Evolutionary conservation across 2,113 vertebrate species (phyloP).

Genomic region (Forbesichthys papilliferus): DNA sequence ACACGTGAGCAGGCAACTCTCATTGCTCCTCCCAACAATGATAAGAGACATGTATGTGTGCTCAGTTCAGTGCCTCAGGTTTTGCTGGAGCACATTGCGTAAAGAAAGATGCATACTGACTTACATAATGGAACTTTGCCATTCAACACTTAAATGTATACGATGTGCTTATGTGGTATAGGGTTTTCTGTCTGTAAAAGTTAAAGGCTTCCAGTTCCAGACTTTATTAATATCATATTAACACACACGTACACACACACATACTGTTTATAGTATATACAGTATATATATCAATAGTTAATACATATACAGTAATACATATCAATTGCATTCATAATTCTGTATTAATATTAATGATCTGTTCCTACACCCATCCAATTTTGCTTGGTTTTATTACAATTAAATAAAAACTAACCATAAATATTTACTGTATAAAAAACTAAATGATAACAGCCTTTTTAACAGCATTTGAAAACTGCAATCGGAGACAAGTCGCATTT

Average conservation of each 20-base stretch:
- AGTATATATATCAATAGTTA: too few species aligned
- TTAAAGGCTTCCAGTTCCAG: constrained; percentile 6
- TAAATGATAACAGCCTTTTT: too few species aligned
- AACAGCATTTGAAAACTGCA: too few species aligned
- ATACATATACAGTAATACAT: not conserved
- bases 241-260: too few species aligned
- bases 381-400: not conserved
- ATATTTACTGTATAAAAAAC: too few species aligned
- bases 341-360: not conserved
- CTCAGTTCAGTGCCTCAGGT: constrained; percentile 13
- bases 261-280: too few species aligned
- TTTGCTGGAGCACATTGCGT: constrained; percentile 6
- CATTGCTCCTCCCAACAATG: not conserved
- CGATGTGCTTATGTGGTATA: not conserved
- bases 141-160: not conserved
- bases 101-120: constrained; percentile 40
- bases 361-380: constrained; percentile 7
- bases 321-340: constrained; percentile 21
- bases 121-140: constrained; percentile 36
- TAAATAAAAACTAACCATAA: too few species aligned
- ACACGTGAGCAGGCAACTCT: too few species aligned
- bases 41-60: constrained; percentile 6
- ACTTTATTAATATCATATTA: constrained; percentile 23
- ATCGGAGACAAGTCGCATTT: too few species aligned
- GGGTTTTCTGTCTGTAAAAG: not conserved